Conservation (phyloP, 2,888 invertebrate genomes). For the Drosophila mimetica region DNA sequence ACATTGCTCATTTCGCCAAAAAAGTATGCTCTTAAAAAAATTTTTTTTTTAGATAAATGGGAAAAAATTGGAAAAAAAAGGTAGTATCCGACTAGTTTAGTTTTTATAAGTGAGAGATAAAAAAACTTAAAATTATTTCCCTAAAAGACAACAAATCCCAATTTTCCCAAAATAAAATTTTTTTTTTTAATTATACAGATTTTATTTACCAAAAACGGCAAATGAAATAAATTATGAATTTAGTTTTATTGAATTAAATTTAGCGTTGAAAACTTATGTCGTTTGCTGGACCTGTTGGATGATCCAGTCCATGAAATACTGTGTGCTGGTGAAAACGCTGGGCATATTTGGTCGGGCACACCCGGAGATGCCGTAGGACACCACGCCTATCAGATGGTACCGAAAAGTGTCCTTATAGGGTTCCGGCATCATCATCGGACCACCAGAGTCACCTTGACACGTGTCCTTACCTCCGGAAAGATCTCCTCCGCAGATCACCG, state of each 20-base stretch:
- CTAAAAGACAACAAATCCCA: too few relatives aligned
- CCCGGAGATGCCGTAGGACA: constrained; percentile 87
- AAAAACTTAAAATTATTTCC: too few relatives aligned
- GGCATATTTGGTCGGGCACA: constrained; percentile 87
- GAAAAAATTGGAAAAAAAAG: too few relatives aligned
- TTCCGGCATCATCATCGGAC: constrained; percentile 83
- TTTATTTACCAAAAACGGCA: too few relatives aligned
- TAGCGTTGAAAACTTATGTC: too few relatives aligned
- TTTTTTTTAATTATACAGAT: too few relatives aligned
- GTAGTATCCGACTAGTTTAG: too few relatives aligned
- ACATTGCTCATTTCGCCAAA: not conserved
- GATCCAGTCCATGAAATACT: constrained; percentile 88
- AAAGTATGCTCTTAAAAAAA: not conserved
- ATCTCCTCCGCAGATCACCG: constrained; percentile 82
- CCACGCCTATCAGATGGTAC: constrained; percentile 87
- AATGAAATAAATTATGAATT: too few relatives aligned
- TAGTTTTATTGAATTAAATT: too few relatives aligned
- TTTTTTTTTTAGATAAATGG: too few relatives aligned
- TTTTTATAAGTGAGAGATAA: too few relatives aligned
- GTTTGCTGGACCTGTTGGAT: constrained; percentile 73
- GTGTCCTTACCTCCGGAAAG: constrained; percentile 82
- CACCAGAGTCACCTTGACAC: constrained; percentile 84
- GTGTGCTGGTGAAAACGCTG: constrained; percentile 88
- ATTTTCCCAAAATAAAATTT: too few relatives aligned
- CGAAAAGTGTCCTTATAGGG: constrained; percentile 37